Percentiles rank a stretch among this genome's conserved stretches.
Conservation (phyloP, 2,113 vertebrate species). For the Pyxicephalus adspersus region DNA sequence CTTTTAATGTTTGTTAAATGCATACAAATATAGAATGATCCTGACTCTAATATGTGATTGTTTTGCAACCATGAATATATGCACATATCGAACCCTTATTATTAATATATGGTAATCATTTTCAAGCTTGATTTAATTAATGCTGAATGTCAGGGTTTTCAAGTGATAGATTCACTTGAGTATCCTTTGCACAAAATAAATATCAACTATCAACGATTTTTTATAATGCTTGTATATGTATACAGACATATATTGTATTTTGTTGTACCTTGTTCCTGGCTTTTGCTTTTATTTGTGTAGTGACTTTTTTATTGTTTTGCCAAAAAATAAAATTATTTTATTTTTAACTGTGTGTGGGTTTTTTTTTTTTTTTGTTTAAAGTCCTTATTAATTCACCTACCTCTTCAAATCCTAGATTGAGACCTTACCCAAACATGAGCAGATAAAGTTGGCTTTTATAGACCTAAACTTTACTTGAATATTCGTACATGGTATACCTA, state of each 20-base stretch:
- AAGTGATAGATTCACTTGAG: neutral
- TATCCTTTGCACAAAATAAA: constrained; percentile 34
- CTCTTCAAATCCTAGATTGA: too few species aligned
- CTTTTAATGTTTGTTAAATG: too few species aligned
- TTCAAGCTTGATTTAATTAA: neutral
- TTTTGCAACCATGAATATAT: too few species aligned
- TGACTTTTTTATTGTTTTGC: constrained; percentile 23
- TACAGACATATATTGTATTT: neutral
- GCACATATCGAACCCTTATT: too few species aligned
- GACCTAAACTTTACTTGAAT: too few species aligned
- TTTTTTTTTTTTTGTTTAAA: neutral
- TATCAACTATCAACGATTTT: constrained; percentile 11
- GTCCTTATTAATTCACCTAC: too few species aligned
- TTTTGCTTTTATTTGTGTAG: constrained; percentile 28
- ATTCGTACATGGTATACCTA: too few species aligned
- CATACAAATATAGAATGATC: too few species aligned
- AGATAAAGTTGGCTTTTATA: too few species aligned
- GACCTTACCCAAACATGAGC: too few species aligned
- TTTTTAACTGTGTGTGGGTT: neutral
- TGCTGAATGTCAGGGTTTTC: neutral
- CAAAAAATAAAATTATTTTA: constrained; percentile 24
- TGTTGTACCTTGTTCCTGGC: constrained; percentile 9
- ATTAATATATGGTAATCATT: too few species aligned
- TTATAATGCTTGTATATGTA: constrained; percentile 13
- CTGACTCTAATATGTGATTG: too few species aligned